Percentiles rank a stretch among this genome's conserved stretches.
Conservation (phyloP, 2,888 invertebrate genomes). For the Exephanes ischioxanthus region DNA sequence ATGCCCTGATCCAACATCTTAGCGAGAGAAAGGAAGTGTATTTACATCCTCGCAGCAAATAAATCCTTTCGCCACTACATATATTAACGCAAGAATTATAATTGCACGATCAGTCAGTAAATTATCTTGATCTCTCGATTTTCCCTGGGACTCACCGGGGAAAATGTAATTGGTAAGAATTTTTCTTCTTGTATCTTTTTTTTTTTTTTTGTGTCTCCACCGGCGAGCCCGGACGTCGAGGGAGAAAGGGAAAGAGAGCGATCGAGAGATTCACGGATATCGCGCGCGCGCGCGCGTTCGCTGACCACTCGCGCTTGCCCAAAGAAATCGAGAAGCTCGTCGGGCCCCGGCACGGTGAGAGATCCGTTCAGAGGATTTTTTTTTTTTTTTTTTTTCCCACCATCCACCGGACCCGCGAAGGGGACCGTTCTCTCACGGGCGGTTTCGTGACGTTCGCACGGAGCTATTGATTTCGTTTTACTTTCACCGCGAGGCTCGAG, state of each 20-base stretch:
- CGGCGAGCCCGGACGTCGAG: not conserved
- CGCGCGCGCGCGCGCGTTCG: constrained; percentile 20
- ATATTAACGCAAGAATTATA: not conserved
- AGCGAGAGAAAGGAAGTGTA: not conserved
- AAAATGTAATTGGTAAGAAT: constrained; percentile 23
- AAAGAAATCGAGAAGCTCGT: constrained; percentile 38
- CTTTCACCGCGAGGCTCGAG: constrained; percentile 60
- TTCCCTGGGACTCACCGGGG: not conserved
- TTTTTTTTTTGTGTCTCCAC: too few species aligned
- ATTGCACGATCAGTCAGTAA: constrained; percentile 1
- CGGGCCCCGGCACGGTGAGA: not conserved
- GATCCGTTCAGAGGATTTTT: constrained; percentile 1
- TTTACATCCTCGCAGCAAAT: not conserved
- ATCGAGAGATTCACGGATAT: constrained; percentile 28
- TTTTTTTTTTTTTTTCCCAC: not conserved
- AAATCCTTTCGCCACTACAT: not conserved
- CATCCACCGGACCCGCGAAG: constrained; percentile 18
- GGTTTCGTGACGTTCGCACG: constrained; percentile 35
- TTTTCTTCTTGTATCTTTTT: not conserved
- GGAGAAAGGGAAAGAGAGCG: constrained; percentile 29
- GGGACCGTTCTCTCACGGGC: constrained; percentile 40
- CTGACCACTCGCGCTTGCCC: constrained; percentile 5
- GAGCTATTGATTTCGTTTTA: constrained; percentile 64
- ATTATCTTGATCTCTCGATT: not conserved
- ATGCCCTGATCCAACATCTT: too few species aligned